Base-by-base conservation (phyloP, 2,888 invertebrate genomes). In the Cosmorhoe ocellata region DNA sequence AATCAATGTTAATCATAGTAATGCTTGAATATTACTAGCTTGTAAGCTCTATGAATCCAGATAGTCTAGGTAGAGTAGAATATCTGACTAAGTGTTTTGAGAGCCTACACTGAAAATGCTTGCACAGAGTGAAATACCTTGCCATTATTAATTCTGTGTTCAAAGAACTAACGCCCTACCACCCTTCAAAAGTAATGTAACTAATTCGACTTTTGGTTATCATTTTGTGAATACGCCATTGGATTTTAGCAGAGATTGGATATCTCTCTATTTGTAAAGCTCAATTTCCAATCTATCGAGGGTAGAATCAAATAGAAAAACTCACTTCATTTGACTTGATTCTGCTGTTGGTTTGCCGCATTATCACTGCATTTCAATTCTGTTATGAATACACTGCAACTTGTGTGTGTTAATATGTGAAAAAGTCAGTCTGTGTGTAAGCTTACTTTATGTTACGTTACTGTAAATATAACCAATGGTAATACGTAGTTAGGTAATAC, bases 171-270 rank as follows among this genome's bases (percentile, higher is more conserved):
- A 26, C 6, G 32, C 12, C n/a, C 7, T 27, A n/a, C 12, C 34
- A 22, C 31, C 14, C 45, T 32, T 40, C 33, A 34, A 32, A 30
- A 42, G 22, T 38, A 37, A 36, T 51, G 26, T 46, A 51, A 33
- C 39, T 51, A 54, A 51, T 54, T 58, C 38, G 28, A 37, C 50
- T 52, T 59, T 61, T 54, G 47, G 54, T 42, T 54, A 42, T 46
- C 50, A 34, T 53, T 45, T 47, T 40, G 39, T 14, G 24, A 46
- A 13, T 42, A 46, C 42, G 26, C 44, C 27, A 49, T n/a, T 41
- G 46, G 28, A 51, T 49, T 49, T 48, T 12, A 49, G 36, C 39
- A 18, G 41, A 34, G 49, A 55, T 56, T 42, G 53, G 38, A 43
- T 43, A 43, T 34, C 52, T 22, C 33, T 37, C 45, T 36, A 39